These are phyloP conservation scores for Prorops nasuta DNA, from an alignment of 1,140 invertebrate species.

Conservation along the genomic window DNA sequence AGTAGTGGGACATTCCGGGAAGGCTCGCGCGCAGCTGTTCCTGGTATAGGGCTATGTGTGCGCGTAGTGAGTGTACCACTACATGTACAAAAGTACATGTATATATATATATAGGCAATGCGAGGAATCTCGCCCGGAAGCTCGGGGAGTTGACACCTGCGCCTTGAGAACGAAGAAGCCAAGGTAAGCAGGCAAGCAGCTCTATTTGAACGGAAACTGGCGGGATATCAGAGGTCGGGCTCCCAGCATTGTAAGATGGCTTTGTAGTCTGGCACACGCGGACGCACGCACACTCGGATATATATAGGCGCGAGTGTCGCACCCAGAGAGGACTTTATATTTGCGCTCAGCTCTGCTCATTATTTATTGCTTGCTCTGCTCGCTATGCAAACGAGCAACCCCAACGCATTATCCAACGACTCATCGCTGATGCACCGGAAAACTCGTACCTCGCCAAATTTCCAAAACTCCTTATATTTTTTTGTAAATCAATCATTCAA, in stretches of 20 bases:
- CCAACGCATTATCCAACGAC: neutral
- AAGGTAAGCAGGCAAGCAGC: conserved; percentile 5
- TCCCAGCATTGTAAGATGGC: conserved; percentile 40
- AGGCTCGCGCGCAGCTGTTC: no score
- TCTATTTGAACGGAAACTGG: conserved; percentile 43
- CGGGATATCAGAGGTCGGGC: conserved; percentile 30
- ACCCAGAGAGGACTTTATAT: neutral
- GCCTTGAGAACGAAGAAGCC: conserved; percentile 33
- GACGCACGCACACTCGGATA: neutral
- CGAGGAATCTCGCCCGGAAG: conserved; percentile 41
- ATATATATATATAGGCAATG: no score
- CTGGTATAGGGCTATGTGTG: no score
- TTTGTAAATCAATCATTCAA: no score
- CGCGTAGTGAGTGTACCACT: no score
- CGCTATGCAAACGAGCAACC: conserved; percentile 24
- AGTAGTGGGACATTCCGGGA: no score
- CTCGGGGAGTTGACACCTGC: conserved; percentile 41
- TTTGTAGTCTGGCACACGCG: conserved; percentile 31
- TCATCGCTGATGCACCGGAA: neutral
- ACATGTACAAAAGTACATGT: no score
- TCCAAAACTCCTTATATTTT: no score
- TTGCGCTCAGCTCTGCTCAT: conserved; percentile 12
- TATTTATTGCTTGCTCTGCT: conserved; percentile 22
- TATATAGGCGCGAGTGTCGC: conserved; percentile 9
- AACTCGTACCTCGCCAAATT: no score